These are phyloP conservation scores for Trachythela sp. DNA, from an alignment of 64 coral and sea anemone species.

Conservation along the genomic window DNA sequence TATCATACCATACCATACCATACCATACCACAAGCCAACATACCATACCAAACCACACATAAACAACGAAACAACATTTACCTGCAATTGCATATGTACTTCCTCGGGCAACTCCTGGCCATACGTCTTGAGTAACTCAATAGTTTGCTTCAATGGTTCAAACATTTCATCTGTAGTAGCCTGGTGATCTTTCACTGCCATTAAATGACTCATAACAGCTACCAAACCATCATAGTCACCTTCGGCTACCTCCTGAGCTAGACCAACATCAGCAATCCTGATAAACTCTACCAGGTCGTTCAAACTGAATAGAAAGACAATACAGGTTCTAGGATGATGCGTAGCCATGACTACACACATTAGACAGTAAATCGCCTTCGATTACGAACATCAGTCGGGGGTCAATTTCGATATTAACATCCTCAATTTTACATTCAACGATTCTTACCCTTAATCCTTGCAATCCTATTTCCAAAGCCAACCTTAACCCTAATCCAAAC, in stretches of 20 bases:
- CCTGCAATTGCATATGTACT: slow-evolving; percentile 92
- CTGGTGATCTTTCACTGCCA: slow-evolving; percentile 99
- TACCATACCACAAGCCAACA: neutral
- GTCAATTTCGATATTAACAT: too few species aligned
- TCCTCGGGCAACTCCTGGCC: slow-evolving; percentile 98
- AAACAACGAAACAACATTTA: neutral
- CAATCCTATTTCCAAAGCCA: too few species aligned
- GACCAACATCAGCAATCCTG: slow-evolving; percentile 95
- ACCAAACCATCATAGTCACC: slow-evolving; percentile 97
- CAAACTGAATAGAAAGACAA: slow-evolving; percentile 42
- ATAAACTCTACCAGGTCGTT: slow-evolving; percentile 94
- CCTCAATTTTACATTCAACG: too few species aligned
- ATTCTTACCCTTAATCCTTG: too few species aligned
- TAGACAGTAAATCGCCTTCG: too few species aligned
- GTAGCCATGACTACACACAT: too few species aligned
- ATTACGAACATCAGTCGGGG: too few species aligned
- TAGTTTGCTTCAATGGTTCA: slow-evolving; percentile 94
- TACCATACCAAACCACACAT: neutral
- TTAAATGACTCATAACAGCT: slow-evolving; percentile 96
- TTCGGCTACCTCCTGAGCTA: slow-evolving; percentile 76
- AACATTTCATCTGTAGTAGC: slow-evolving; percentile 98
- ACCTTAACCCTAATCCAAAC: too few species aligned
- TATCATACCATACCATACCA: neutral
- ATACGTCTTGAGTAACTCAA: slow-evolving; percentile 93
- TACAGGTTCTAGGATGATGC: too few species aligned